A percentile compares a stretch with the other conserved stretches of the same genome.
Evolutionary conservation across 2,797 vertebrate species (phyloP).

Genomic region (Acropternis orthonyx): DNA sequence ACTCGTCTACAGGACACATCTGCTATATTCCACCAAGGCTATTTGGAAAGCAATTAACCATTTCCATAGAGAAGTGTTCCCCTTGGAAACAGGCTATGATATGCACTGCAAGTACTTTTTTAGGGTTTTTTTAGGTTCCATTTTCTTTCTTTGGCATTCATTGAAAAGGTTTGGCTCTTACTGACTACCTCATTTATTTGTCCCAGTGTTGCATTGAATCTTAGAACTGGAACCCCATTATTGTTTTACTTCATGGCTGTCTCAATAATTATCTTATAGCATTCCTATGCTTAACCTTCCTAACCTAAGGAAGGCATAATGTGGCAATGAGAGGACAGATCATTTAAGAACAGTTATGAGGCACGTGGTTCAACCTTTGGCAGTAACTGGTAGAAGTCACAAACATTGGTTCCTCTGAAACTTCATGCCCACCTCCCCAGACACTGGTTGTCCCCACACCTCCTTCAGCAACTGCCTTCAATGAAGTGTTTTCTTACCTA

Average conservation of each 20-base stretch:
- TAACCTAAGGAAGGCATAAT: slow-evolving; percentile 18
- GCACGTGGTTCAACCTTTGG: background rate
- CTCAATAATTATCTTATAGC: slow-evolving; percentile 1
- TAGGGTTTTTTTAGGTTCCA: background rate
- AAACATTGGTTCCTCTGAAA: background rate
- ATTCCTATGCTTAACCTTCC: background rate
- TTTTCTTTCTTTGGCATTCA: slow-evolving; percentile 20
- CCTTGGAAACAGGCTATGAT: background rate
- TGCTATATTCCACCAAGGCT: background rate
- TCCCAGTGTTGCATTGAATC: background rate
- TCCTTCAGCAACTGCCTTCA: background rate
- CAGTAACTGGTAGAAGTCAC: background rate
- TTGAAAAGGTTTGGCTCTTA: slow-evolving; percentile 14
- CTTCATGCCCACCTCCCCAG: background rate
- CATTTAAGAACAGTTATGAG: slow-evolving; percentile 27
- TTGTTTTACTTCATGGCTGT: background rate
- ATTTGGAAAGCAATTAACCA: slow-evolving; percentile 27
- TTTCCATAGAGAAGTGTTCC: slow-evolving; percentile 2
- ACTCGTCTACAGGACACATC: background rate
- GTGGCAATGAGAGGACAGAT: background rate
- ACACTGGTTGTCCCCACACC: background rate
- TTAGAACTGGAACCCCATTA: background rate
- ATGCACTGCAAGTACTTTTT: background rate
- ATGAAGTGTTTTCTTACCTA: slow-evolving; percentile 81
- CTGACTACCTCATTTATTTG: background rate